Evolutionary conservation across 2,113 vertebrate species (phyloP), one percentile per base, ranked within the genome.

Genomic region (Tretioscincus oriximinensis): DNA sequence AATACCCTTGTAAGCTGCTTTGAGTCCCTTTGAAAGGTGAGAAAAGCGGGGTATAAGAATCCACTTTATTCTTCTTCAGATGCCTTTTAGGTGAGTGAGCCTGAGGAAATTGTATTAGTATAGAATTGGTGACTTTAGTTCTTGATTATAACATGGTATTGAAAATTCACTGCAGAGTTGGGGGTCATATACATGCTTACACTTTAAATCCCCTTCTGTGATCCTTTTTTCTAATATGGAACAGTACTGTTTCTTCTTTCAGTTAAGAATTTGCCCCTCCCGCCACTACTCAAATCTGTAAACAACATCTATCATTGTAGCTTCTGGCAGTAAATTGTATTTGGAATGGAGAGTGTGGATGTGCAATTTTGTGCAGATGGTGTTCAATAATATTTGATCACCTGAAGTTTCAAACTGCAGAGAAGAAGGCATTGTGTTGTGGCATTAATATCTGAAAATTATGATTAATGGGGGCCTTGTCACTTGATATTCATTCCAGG

Each of bases 401-500:
- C 70, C 86, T 88, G 63, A 1, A 3, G 88, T 92, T 93, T 92
- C 86, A 92, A 89, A 86, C 90, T 88, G 21, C 89, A 87, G 91
- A 86, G 84, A 90, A 90, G 85, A 94, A 90, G 87, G 85, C 73
- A 92, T 90, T 90, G 77, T 89, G 84, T 88, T 89, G 73, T 91
- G 87, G 78, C 31, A 58, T 86, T 88, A 92, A 86, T 95, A 84
- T 89, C 83, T 85, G 90, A 88, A 86, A 92, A 90, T 88, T 85
- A 90, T 93, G 94, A 95, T 96, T 94, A 94, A 96, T 93, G 93
- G 92, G 86, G 83, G 84, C 72, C 86, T 90, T 92, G 89, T 92
- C 90, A 85, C 88, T 92, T 95, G 88, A 90, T 90, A 94, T 94
- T 93, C 81, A 89, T 87, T 92, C 93, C 92, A 92, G 90, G 91